Base-by-base conservation (phyloP, 2,888 invertebrate genomes). In the Volucella inanis region DNA sequence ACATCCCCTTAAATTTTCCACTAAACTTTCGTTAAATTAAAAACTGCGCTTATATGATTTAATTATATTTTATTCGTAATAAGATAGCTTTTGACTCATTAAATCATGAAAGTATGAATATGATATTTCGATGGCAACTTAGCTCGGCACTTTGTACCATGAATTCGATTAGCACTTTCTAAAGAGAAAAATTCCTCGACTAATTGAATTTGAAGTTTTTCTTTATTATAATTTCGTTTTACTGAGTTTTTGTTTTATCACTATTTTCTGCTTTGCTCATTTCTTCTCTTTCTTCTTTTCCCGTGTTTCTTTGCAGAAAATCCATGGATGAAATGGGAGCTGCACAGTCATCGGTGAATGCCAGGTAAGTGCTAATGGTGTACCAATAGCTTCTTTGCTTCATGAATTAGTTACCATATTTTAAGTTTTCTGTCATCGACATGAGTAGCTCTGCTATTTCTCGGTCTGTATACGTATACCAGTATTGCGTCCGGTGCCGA, bases 291-390 rank as follows among this genome's bases (percentile, higher is more conserved):
- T 68, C 78, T 75, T 87, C 81, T 86, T 84, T 59, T 54, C 61
- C 59, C 67, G 64, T 72, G 47, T 94, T 93, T 95, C 95, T 91
- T 95, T 96, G 95, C 94, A 97, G 97, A 93, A 96, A 97, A 89
- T 94, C 96, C 87, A 96, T 96, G 93, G 97, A 97, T 93, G 96
- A 96, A 91, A 96, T 96, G 90, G 95, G 95, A 88, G 96, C 96
- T 90, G 95, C 96, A 75, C 95, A 91, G 89, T 91, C 96, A 87
- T 96, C 97, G 88, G 96, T 96, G 90, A 97, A 97, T 93, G 96
- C 96, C 91, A 96, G 97, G 97, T 97, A 94, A 96, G 97, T 96
- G 91, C 89, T 89, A 90, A 90, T 91, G 89, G 81, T 81, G 85
- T 68, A 81, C 80, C 81, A 76, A 77, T 57, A 55, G 68, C 80